Evolutionary conservation across 2,113 vertebrate species (phyloP).

Genomic region (Cyanoderma ruficeps): DNA sequence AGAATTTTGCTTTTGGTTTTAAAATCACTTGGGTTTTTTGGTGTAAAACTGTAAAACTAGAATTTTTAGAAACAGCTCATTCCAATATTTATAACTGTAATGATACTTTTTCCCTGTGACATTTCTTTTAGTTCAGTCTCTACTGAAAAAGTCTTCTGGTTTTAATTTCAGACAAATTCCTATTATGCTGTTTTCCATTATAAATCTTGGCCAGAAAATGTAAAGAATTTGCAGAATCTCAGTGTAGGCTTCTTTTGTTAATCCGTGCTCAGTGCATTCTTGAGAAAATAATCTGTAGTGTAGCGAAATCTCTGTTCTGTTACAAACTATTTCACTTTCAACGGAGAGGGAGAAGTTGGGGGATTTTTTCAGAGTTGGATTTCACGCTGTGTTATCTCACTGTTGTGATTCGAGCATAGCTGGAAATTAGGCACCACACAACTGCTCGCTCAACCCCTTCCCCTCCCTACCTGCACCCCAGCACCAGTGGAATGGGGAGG

Average conservation of each 20-base stretch:
- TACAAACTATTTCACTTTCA: background rate
- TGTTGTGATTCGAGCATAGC: background rate
- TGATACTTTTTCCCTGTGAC: background rate
- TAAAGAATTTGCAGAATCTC: conserved; percentile 49
- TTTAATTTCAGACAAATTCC: conserved; percentile 27
- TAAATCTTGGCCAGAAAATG: conserved; percentile 26
- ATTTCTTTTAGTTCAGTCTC: background rate
- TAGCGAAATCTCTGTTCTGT: background rate
- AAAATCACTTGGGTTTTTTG: background rate
- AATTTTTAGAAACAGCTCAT: background rate
- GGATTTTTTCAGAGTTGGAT: background rate
- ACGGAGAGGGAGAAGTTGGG: background rate
- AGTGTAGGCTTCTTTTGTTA: conserved; percentile 18
- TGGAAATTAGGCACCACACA: background rate
- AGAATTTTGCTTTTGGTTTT: background rate
- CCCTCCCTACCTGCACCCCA: no score
- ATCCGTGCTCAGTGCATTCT: background rate
- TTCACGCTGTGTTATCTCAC: background rate
- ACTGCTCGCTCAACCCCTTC: rapidly evolving
- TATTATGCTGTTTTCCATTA: background rate
- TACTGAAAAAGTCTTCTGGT: background rate
- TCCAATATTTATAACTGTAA: background rate
- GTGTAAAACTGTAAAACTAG: background rate
- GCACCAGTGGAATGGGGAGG: background rate
- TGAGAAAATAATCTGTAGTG: background rate